Evolutionary conservation across 2,797 vertebrate species (phyloP), one percentile per base, ranked within the genome.

Genomic region (Ctenopoma multispine): DNA sequence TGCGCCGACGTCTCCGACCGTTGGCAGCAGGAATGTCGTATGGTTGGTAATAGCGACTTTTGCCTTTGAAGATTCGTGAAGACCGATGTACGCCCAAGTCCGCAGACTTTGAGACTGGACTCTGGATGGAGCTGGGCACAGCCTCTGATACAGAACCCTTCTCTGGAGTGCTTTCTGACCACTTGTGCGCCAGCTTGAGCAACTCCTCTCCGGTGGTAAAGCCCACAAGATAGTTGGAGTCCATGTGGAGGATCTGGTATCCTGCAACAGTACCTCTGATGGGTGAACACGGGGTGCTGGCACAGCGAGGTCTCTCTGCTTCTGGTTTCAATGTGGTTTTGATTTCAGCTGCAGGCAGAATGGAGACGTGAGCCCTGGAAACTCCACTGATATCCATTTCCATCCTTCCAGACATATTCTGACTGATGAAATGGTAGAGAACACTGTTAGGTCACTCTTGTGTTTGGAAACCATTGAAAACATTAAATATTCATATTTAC

Each of bases 241-340:
- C 96, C 97, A 99, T 97, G 89, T 97, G 97, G 71, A 99, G 96
- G 80, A 99, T 97, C 88, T 99, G 96, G 88, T 98, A 99, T 15
- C 96, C 97, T 0, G 96, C 94, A 54, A 97, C 94, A 1, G 94
- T 97, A 63, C 90, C 95, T 79, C 96, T 94, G 89, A 97, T 94
- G 0, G 97, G 97, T 0, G 97, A 99, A 84, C 97, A 98, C 0
- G 97, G 97, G 0, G 97, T 99, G 90, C 97, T 98, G 81, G 97
- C 95, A 71, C 97, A 97, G 68, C 97, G 96, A 1, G 97, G 97
- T 60, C 95, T 95, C 82, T 98, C 97, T 0, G 88, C 72, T 72
- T 97, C 96, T 0, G 90, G 86, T 75, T 95, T 96, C 56, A 93
- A 84, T 0, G 88, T 92, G 63, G 94, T 86, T 87, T 93, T 94